Evolutionary conservation across 1,140 invertebrate species (phyloP).

Genomic region (Zaprionus africanus): DNA sequence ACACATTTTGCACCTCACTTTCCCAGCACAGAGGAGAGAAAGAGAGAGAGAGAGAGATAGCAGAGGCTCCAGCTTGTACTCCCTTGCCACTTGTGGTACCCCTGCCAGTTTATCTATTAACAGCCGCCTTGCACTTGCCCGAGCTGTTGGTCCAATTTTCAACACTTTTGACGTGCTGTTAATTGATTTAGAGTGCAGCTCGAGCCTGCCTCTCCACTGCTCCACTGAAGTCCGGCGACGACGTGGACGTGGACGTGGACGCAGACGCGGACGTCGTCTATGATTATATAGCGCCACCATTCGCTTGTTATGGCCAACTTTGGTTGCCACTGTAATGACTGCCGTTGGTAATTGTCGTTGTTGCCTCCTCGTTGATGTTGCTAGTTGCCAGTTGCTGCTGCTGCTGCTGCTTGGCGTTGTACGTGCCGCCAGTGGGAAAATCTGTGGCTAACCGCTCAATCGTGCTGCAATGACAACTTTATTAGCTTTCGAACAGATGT

Average conservation of each 20-base stretch:
- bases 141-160: slow-evolving; percentile 70
- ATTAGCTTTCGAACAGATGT: slow-evolving; percentile 56
- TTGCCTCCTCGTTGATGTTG: slow-evolving; percentile 60
- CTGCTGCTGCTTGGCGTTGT: slow-evolving; percentile 19
- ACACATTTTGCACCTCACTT: slow-evolving; percentile 61
- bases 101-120: slow-evolving; percentile 43
- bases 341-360: slow-evolving; percentile 43
- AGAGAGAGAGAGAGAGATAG: no score
- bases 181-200: slow-evolving; percentile 79
- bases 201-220: slow-evolving; percentile 31
- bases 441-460: slow-evolving; percentile 74
- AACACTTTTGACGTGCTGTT: slow-evolving; percentile 82
- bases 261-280: slow-evolving; percentile 44
- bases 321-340: slow-evolving; percentile 77
- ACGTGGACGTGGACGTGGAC: slow-evolving; percentile 13
- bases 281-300: slow-evolving; percentile 79
- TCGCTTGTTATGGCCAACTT: slow-evolving; percentile 77
- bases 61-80: neutral
- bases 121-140: slow-evolving; percentile 45
- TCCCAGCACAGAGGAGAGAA: slow-evolving; percentile 26
- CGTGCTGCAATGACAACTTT: slow-evolving; percentile 77
- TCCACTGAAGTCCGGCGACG: slow-evolving; percentile 14
- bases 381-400: slow-evolving; percentile 9
- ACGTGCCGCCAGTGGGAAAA: slow-evolving; percentile 69
- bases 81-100: slow-evolving; percentile 1